A percentile compares a stretch with the other conserved stretches of the same genome.
These are phyloP conservation scores for Thecocarcelia acutangulata DNA, from an alignment of 2,888 invertebrate genomes.

Conservation along the genomic window DNA sequence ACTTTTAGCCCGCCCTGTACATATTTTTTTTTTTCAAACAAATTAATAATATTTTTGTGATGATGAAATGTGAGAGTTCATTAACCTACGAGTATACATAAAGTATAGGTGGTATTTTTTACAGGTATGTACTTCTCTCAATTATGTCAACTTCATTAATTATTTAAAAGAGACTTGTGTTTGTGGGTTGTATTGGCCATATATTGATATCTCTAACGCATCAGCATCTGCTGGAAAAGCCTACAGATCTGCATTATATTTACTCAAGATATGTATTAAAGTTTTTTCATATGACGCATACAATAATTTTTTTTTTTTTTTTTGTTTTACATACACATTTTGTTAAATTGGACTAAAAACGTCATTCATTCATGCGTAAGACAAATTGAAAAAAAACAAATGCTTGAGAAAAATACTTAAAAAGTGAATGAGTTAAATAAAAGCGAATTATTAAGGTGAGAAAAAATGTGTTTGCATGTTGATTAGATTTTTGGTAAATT, in stretches of 20 bases:
- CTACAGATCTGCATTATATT: not conserved
- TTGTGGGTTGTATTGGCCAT: not conserved
- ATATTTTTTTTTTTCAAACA: no score
- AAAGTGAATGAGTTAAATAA: not conserved
- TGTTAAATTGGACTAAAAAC: slow-evolving; percentile 43
- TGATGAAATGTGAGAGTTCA: no score
- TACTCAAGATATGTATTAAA: not conserved
- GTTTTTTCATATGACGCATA: slow-evolving; percentile 28
- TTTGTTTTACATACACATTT: not conserved
- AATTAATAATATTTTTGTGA: no score
- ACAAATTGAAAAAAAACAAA: slow-evolving; percentile 24
- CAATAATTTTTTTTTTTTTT: not conserved
- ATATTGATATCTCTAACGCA: not conserved
- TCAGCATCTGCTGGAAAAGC: not conserved
- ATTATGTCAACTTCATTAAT: slow-evolving; percentile 12
- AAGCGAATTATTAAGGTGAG: slow-evolving; percentile 2
- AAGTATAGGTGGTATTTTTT: not conserved
- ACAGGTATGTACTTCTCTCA: not conserved
- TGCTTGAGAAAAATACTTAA: slow-evolving; percentile 13
- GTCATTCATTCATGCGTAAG: slow-evolving; percentile 51
- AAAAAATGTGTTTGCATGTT: not conserved
- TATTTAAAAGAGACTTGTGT: slow-evolving; percentile 3
- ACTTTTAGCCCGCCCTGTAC: no score
- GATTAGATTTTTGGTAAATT: not conserved
- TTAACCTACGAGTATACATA: slow-evolving; percentile 8